phyloP scores from a whole-genome alignment of 2,888 invertebrate species.

The Idaea straminata region DNA sequence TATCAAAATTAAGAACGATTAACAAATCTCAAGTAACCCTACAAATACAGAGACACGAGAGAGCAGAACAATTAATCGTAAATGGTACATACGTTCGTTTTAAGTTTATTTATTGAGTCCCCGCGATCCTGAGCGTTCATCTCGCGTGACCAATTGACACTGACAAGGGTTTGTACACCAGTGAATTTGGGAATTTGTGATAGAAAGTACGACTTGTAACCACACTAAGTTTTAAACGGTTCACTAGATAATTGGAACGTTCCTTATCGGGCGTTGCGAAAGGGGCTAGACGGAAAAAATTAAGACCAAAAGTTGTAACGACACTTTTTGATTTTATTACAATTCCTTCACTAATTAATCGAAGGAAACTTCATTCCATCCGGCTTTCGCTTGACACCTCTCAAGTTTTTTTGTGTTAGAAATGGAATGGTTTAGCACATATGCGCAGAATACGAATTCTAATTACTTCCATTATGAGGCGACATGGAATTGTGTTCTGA shows the following conservation, averaged over 20 bases:
- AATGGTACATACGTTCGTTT: slow-evolving; percentile 34
- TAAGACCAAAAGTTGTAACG: too few relatives aligned
- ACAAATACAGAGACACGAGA: slow-evolving; percentile 22
- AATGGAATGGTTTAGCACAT: neutral
- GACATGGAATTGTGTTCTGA: too few relatives aligned
- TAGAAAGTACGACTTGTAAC: slow-evolving; percentile 1
- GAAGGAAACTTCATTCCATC: too few relatives aligned
- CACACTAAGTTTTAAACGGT: neutral
- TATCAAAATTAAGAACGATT: neutral
- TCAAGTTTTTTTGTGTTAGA: neutral
- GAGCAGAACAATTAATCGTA: slow-evolving; percentile 39
- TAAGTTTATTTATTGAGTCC: slow-evolving; percentile 53
- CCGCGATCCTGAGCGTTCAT: slow-evolving; percentile 37
- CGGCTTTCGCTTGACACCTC: too few relatives aligned
- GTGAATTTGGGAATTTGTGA: neutral
- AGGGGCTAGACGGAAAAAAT: too few relatives aligned
- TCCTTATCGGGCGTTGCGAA: too few relatives aligned
- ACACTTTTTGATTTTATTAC: too few relatives aligned
- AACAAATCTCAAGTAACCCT: slow-evolving; percentile 5
- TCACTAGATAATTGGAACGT: slow-evolving; percentile 1
- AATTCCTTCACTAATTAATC: too few relatives aligned
- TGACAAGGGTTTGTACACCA: slow-evolving; percentile 48
- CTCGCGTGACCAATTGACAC: slow-evolving; percentile 43
- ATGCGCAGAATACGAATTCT: neutral
- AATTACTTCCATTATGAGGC: neutral